phyloP scores from a whole-genome alignment of 2,113 vertebrate genomes.

The Nycticorax nycticorax region DNA sequence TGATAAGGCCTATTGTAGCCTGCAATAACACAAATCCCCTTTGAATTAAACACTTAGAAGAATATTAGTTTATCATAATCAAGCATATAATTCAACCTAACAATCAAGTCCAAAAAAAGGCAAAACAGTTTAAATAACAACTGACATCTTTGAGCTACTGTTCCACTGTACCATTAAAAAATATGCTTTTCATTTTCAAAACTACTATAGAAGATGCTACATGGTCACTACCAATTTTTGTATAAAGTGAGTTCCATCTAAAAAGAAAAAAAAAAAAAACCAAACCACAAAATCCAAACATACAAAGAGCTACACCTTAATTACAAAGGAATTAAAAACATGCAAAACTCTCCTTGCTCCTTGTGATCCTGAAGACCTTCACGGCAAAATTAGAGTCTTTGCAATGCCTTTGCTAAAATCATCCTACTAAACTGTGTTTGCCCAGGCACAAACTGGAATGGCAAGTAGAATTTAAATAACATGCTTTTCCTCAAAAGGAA shows the following conservation, averaged over 20 bases:
- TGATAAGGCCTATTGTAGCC: background rate
- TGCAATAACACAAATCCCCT: background rate
- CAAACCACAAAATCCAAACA: no score
- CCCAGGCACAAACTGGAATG: background rate
- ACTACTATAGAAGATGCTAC: background rate
- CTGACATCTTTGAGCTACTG: background rate
- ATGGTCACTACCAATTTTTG: background rate
- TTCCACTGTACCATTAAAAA: background rate
- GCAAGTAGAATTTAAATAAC: background rate
- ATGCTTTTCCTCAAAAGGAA: background rate
- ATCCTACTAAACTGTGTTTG: background rate
- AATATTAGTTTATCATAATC: background rate
- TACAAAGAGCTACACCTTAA: background rate
- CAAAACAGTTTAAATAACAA: background rate
- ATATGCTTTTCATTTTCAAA: background rate
- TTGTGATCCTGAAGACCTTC: background rate
- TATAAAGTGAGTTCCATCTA: background rate
- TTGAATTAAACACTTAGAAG: background rate
- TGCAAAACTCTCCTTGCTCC: background rate
- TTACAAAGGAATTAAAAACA: background rate
- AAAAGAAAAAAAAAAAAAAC: background rate
- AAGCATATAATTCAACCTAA: background rate
- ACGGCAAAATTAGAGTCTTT: background rate
- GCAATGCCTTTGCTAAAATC: rapidly evolving
- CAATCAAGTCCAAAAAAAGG: background rate